Base-by-base conservation (phyloP, 1,140 invertebrate genomes). In the Spodoptera litura region DNA sequence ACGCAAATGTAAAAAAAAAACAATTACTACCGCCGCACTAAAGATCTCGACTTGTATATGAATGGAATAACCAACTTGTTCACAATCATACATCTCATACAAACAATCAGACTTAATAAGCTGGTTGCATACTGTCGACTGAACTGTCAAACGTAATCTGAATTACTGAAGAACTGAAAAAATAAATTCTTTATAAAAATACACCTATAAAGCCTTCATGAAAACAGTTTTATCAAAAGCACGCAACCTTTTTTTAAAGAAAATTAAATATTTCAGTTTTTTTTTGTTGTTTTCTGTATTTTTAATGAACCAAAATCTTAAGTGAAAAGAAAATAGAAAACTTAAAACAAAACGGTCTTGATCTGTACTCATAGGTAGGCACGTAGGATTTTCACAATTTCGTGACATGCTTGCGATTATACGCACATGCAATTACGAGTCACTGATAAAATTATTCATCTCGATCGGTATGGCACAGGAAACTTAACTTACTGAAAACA, bases 381-480 rank as follows among this genome's bases (percentile, higher is more conserved):
- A 75, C 73, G 31, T 75, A 53, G 73, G 73, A 75, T 75, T 62
- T 61, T 62, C 52, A 74, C 49, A 64, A 49, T 52, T 44, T 74
- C 49, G 73, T 75, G 62, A 77, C 74, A 55, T 49, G 59, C 49
- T 64, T 62, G 72, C 71, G 38, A 74, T 38, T 62, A 53, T 35
- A 68, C 58, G 70, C 71, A 59, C 71, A 73, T 73, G 71, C 71
- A 59, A 73, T 51, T 20, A 55, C 59, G 56, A 51, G 74, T 68
- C 74, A 77, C 74, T 38, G 74, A 68, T 77, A 66, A 77, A 76
- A 77, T 20, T 20, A 64, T 77, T 66, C 75, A 68, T 82, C 61
- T 79, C 77, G 71, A 79, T 78, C 51, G 25, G 55, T 84, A 84
- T 84, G 83, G 83, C 83, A 84, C 83, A 84, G 80, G 59, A 79